These are phyloP conservation scores for Ceraclea dissimilis DNA, from an alignment of 2,888 invertebrate species.

Conservation along the genomic window DNA sequence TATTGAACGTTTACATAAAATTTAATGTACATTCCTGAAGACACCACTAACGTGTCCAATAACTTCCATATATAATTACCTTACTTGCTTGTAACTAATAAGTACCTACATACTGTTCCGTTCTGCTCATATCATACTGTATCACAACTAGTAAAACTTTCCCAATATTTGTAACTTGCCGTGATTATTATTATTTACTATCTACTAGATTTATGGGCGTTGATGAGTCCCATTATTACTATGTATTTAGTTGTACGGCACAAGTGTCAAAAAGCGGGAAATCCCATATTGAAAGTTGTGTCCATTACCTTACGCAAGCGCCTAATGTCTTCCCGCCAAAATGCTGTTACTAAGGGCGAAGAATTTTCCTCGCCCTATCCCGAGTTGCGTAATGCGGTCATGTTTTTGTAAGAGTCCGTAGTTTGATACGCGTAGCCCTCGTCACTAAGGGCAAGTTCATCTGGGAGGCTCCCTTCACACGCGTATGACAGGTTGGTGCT, in stretches of 20 bases:
- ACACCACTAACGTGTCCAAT: too few relatives aligned
- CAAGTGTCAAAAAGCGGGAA: background rate
- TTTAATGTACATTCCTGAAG: too few relatives aligned
- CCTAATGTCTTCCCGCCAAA: constrained; percentile 20
- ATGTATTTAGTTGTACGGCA: background rate
- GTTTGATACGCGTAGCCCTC: background rate
- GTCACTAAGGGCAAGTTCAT: constrained; percentile 1
- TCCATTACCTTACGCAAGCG: constrained; percentile 19
- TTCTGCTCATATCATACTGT: too few relatives aligned
- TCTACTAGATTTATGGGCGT: too few relatives aligned
- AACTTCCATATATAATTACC: too few relatives aligned
- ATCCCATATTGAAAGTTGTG: background rate
- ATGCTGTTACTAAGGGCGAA: constrained; percentile 13
- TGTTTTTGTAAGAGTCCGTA: background rate
- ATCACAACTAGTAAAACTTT: too few relatives aligned
- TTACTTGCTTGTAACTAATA: too few relatives aligned
- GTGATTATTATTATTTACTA: too few relatives aligned
- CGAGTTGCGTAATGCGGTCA: constrained; percentile 10
- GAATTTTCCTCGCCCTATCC: constrained; percentile 24
- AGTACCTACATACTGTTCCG: too few relatives aligned
- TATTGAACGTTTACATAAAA: too few relatives aligned
- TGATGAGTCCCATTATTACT: too few relatives aligned
- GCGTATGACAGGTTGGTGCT: background rate
- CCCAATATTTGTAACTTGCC: too few relatives aligned
- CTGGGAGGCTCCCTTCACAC: background rate